A percentile compares a stretch with the other conserved stretches of the same genome.
Conservation (phyloP, 2,888 invertebrate genomes). For the Pseudococcus jackbeardsleyi region DNA sequence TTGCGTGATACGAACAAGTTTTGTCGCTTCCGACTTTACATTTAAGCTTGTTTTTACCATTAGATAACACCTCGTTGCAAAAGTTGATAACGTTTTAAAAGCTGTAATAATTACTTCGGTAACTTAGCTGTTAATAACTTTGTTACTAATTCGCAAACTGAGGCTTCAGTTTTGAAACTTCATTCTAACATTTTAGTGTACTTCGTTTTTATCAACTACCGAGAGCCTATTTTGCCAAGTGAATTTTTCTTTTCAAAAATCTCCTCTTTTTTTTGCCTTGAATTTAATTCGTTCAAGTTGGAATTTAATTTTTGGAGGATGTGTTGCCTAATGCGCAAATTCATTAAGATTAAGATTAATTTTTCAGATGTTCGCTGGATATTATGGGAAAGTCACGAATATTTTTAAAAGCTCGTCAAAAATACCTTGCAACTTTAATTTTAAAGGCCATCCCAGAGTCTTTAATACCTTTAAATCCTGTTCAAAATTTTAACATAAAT, state of each 20-base stretch:
- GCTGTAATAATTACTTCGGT: conserved; percentile 54
- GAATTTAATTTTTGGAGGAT: background rate
- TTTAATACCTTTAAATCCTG: too few relatives aligned
- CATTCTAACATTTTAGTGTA: conserved; percentile 24
- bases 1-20: conserved; percentile 56
- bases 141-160: conserved; percentile 52
- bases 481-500: too few relatives aligned
- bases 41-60: conserved; percentile 52
- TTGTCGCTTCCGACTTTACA: conserved; percentile 57
- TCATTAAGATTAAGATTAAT: too few relatives aligned
- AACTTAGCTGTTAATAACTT: conserved; percentile 57
- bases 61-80: conserved; percentile 49
- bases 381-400: too few relatives aligned
- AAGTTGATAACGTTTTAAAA: conserved; percentile 58
- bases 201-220: conserved; percentile 9
- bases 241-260: background rate
- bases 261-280: background rate
- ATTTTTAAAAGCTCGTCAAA: too few relatives aligned
- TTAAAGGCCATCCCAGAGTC: too few relatives aligned
- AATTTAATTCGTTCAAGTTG: background rate
- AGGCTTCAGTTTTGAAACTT: conserved; percentile 47
- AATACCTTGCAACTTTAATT: too few relatives aligned
- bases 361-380: too few relatives aligned
- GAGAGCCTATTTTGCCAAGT: background rate
- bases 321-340: too few relatives aligned